Evolutionary conservation across 2,888 invertebrate species (phyloP).

Genomic region (Argyresthia albistria): DNA sequence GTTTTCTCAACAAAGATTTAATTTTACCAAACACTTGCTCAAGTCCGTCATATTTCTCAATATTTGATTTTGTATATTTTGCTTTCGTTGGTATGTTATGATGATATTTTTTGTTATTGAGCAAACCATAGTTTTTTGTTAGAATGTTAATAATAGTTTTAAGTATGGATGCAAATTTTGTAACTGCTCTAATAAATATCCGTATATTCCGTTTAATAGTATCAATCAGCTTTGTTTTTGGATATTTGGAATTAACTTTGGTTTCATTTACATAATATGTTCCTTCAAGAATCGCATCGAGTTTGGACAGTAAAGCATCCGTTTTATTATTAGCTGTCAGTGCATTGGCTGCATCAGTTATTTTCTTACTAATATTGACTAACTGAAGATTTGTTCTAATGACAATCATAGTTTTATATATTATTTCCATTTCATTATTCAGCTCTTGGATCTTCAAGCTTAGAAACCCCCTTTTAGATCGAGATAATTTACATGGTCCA

Average conservation of each 20-base stretch:
- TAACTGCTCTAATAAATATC: constrained; percentile 35
- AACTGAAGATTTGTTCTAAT: constrained; percentile 39
- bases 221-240: constrained; percentile 28
- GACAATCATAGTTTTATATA: constrained; percentile 34
- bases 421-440: constrained; percentile 29
- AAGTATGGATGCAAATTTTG: constrained; percentile 35
- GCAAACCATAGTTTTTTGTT: constrained; percentile 12
- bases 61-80: too few relatives aligned
- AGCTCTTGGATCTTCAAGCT: constrained; percentile 32
- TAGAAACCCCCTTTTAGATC: constrained; percentile 22
- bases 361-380: constrained; percentile 18
- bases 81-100: too few relatives aligned
- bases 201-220: constrained; percentile 39
- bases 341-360: constrained; percentile 10
- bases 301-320: constrained; percentile 17
- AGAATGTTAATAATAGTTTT: constrained; percentile 35
- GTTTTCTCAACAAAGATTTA: too few relatives aligned
- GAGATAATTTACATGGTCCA: constrained; percentile 26
- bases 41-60: too few relatives aligned
- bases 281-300: constrained; percentile 31
- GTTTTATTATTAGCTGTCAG: constrained; percentile 17
- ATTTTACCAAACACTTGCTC: too few relatives aligned
- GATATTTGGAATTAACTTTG: constrained; percentile 18
- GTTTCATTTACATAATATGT: constrained; percentile 16
- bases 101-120: too few relatives aligned